Percentiles rank a stretch among this genome's conserved stretches.
Conservation (phyloP, 1,140 invertebrate genomes). For the Ceratosolen fusciceps region DNA sequence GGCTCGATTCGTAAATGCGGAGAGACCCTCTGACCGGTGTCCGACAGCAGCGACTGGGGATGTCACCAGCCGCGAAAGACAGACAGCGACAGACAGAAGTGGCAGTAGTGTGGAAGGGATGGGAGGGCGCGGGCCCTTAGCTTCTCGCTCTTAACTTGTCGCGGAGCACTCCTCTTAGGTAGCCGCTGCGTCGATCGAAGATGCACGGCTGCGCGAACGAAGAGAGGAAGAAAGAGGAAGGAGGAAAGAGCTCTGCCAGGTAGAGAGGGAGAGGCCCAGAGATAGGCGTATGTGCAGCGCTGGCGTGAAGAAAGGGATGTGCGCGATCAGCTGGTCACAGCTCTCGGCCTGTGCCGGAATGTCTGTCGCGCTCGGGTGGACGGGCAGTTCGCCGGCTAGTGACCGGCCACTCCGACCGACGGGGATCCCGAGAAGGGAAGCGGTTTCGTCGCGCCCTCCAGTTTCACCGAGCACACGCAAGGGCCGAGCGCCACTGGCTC, state of each 20-base stretch:
- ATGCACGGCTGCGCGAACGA: not conserved
- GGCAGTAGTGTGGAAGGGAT: not conserved
- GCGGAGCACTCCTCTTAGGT: not conserved
- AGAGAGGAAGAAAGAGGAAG: not conserved
- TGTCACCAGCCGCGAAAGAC: not conserved
- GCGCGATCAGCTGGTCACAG: conserved; percentile 42
- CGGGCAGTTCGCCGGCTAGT: too few relatives aligned
- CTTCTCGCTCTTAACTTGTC: not conserved
- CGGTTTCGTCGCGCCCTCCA: too few relatives aligned
- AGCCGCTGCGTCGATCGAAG: conserved; percentile 37
- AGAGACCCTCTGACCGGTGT: not conserved
- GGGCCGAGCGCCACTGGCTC: too few relatives aligned
- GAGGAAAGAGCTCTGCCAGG: not conserved
- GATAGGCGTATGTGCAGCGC: not conserved
- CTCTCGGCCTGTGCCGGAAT: not conserved
- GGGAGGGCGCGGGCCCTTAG: not conserved
- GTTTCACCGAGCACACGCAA: too few relatives aligned
- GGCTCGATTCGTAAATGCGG: too few relatives aligned
- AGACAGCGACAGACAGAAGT: not conserved
- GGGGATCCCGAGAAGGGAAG: too few relatives aligned
- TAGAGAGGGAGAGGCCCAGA: not conserved
- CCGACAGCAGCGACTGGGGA: too few relatives aligned
- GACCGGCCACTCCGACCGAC: too few relatives aligned
- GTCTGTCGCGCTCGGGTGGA: not conserved
- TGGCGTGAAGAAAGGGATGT: conserved; percentile 27